Evolutionary conservation across 2,888 invertebrate genomes (phyloP).

Genomic region (Drosophila nr. medialis): DNA sequence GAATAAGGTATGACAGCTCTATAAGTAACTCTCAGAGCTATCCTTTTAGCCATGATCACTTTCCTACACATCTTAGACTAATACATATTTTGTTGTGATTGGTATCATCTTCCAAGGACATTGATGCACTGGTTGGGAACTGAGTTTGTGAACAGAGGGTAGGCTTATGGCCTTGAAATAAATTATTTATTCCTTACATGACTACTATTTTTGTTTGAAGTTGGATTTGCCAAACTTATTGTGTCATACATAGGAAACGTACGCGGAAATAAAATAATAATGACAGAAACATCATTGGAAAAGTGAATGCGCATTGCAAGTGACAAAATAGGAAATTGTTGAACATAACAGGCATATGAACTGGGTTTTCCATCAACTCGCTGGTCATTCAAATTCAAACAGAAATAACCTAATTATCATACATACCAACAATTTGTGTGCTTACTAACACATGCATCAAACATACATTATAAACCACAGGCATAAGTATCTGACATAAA

Average conservation of each 20-base stretch:
- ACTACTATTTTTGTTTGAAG: background rate
- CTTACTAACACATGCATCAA: conserved; percentile 51
- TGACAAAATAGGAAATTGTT: conserved; percentile 49
- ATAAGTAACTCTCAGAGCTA: background rate
- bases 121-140: background rate
- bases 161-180: background rate
- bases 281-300: background rate
- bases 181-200: background rate
- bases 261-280: background rate
- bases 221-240: background rate
- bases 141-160: background rate
- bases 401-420: conserved; percentile 25
- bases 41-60: background rate
- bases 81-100: background rate
- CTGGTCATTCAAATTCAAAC: background rate
- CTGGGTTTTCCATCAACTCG: conserved; percentile 47
- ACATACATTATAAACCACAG: conserved; percentile 56
- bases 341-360: conserved; percentile 25
- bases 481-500: conserved; percentile 55
- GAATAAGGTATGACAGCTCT: background rate
- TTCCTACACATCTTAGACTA: background rate
- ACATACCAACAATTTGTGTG: conserved; percentile 47
- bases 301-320: conserved; percentile 53
- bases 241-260: background rate
- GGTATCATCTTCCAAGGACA: background rate